phyloP scores from a whole-genome alignment of 2,797 vertebrate species.

The Ispidina lecontei region DNA sequence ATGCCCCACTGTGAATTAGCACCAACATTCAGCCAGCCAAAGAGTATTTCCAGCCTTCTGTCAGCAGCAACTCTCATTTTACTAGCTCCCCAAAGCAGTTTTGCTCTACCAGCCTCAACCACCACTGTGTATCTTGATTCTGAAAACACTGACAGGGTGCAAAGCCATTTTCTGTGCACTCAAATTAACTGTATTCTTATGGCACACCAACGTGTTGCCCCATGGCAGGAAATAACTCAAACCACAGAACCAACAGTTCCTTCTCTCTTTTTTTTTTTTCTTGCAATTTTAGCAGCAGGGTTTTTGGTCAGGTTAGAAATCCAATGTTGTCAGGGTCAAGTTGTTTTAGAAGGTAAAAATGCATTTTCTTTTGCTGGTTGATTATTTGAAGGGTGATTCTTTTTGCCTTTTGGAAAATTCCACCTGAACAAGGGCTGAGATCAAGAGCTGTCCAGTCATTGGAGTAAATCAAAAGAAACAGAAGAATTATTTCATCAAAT shows the following conservation, averaged over 20 bases:
- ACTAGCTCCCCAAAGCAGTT: background rate
- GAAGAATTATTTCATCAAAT: background rate
- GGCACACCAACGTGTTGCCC: background rate
- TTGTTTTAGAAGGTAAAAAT: background rate
- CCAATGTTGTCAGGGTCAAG: background rate
- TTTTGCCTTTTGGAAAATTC: slow-evolving; percentile 1
- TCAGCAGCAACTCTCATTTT: background rate
- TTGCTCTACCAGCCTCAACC: background rate
- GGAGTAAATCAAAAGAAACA: background rate
- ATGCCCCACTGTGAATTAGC: background rate
- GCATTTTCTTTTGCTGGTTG: background rate
- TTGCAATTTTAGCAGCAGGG: background rate
- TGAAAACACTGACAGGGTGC: background rate
- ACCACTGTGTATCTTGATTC: background rate
- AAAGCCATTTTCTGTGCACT: background rate
- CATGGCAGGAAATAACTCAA: slow-evolving; percentile 22
- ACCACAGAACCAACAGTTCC: background rate
- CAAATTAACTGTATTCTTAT: background rate
- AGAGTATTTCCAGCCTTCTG: background rate
- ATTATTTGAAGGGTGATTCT: background rate
- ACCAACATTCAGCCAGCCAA: background rate
- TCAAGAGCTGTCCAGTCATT: background rate
- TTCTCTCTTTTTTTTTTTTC: background rate
- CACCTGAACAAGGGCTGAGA: background rate
- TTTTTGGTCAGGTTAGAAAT: background rate